Evolutionary conservation across 2,888 invertebrate genomes (phyloP), one percentile per base, ranked within the genome.

Genomic region (Colostygia pectinataria): DNA sequence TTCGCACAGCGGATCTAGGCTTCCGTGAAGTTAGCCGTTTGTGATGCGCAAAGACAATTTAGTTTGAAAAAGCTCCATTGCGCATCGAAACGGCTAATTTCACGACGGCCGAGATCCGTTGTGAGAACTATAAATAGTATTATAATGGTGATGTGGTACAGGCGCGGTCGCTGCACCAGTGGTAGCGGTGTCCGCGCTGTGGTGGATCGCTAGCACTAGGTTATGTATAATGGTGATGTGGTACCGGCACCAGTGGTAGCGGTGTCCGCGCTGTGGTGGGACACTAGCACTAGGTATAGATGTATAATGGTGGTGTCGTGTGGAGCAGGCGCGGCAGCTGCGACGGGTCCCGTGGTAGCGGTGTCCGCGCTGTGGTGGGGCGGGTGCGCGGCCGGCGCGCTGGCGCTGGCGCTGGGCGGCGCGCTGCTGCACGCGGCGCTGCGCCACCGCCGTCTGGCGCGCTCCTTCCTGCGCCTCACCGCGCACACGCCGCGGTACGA

Each of bases 381-480:
- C 54, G 72, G 71, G 32, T 77, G 68, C 38, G 72, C 71, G 32
- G 77, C 68, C 37, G 82, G 72, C 28, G 80, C 93, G 34, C 58
- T 70, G 28, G 27, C 59, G 14, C 61, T 57, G 50, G 83, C 83
- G 8, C 57, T 84, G 45, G 87, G 87, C 7, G 89, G 93, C 5
- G 92, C 93, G 2, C 87, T 96, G 27, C 91, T 91, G 8, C 92
- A 94, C 72, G 77, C 88, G 53, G 86, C 93, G 45, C 71, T 95
- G 37, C 91, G 95, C 18, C 95, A 96, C 77, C 91, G 94, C 33
- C 91, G 95, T 34, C 90, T 96, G 25, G 93, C 95, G 71, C 92
- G 94, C 59, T 95, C 94, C 66, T 96, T 97, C 84, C 92, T 94
- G 42, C 92, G 95, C 41, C 96, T 96, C 81, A 74, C 77, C 0